Percentiles rank a stretch among this genome's conserved stretches.
Evolutionary conservation across 1,140 invertebrate species (phyloP).

Genomic region (Holcopasites calliopsidis): DNA sequence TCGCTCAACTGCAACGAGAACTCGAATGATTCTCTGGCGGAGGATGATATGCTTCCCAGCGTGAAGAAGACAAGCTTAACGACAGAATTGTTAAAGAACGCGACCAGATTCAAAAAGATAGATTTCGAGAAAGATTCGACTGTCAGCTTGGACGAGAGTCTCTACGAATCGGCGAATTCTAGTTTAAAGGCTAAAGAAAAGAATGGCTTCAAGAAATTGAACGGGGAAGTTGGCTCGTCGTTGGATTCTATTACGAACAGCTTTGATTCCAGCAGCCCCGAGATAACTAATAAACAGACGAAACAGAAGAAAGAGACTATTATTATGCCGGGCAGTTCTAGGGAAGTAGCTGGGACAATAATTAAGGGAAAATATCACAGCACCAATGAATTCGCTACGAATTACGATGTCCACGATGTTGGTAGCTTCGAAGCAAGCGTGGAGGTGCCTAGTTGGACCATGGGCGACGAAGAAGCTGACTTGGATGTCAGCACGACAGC

Average conservation of each 20-base stretch:
- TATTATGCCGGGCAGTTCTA: constrained; percentile 67
- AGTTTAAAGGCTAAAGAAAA: constrained; percentile 64
- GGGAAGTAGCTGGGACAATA: constrained; percentile 74
- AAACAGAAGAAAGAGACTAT: constrained; percentile 68
- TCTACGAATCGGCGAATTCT: constrained; percentile 71
- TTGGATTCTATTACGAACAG: constrained; percentile 76
- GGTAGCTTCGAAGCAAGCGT: constrained; percentile 72
- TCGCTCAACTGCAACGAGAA: constrained; percentile 73
- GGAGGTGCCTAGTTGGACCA: constrained; percentile 77
- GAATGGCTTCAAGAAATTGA: constrained; percentile 66
- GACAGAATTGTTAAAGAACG: constrained; percentile 71
- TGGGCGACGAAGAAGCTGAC: constrained; percentile 76
- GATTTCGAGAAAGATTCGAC: constrained; percentile 71
- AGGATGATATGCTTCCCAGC: constrained; percentile 63
- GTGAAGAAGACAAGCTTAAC: constrained; percentile 63
- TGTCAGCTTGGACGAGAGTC: constrained; percentile 74
- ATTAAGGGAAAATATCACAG: constrained; percentile 77
- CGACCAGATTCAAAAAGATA: constrained; percentile 75
- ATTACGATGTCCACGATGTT: constrained; percentile 71
- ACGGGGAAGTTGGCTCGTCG: constrained; percentile 72
- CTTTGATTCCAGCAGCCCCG: constrained; percentile 75
- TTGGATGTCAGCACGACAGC: constrained; percentile 81
- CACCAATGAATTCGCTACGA: constrained; percentile 71
- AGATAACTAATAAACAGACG: constrained; percentile 58
- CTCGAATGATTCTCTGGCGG: constrained; percentile 72